These are phyloP conservation scores for Lutjanus erythropterus DNA, from an alignment of 2,113 vertebrate genomes.

Conservation along the genomic window DNA sequence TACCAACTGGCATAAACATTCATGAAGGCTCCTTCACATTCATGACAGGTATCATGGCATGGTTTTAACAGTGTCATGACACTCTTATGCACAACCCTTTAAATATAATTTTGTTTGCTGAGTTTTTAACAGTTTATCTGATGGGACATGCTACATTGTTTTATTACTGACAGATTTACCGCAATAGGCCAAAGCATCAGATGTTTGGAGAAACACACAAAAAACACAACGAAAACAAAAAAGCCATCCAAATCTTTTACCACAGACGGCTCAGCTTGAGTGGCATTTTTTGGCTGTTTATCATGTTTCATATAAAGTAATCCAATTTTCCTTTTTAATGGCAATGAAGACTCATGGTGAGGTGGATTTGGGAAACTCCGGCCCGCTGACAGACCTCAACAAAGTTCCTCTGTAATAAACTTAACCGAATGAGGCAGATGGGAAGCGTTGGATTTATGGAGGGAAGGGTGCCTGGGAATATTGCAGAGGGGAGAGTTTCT, in stretches of 20 bases:
- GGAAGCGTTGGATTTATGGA: slow-evolving; percentile 53
- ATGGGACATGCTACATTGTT: neutral
- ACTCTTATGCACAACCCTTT: too few relatives aligned
- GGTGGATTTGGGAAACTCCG: slow-evolving; percentile 36
- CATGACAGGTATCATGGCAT: too few relatives aligned
- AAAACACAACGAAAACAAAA: neutral
- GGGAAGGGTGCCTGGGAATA: slow-evolving; percentile 45
- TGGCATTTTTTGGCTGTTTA: neutral
- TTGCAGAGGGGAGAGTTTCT: slow-evolving; percentile 52
- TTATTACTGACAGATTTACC: neutral
- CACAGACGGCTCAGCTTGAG: neutral
- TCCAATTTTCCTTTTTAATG: neutral
- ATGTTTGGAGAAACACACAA: too few relatives aligned
- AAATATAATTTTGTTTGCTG: too few relatives aligned
- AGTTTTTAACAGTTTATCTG: neutral
- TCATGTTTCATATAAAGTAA: neutral
- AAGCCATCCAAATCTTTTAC: neutral
- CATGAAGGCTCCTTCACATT: too few relatives aligned
- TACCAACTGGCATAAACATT: too few relatives aligned
- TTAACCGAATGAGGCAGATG: slow-evolving; percentile 34
- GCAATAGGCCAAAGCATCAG: neutral
- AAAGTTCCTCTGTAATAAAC: slow-evolving; percentile 44
- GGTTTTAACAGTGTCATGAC: too few relatives aligned
- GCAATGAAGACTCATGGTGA: slow-evolving; percentile 12
- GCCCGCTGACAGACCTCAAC: slow-evolving; percentile 35